A percentile compares a stretch with the other conserved stretches of the same genome.
phyloP scores from a whole-genome alignment of 1,140 invertebrate species.

The Drosophila kanapiae region DNA sequence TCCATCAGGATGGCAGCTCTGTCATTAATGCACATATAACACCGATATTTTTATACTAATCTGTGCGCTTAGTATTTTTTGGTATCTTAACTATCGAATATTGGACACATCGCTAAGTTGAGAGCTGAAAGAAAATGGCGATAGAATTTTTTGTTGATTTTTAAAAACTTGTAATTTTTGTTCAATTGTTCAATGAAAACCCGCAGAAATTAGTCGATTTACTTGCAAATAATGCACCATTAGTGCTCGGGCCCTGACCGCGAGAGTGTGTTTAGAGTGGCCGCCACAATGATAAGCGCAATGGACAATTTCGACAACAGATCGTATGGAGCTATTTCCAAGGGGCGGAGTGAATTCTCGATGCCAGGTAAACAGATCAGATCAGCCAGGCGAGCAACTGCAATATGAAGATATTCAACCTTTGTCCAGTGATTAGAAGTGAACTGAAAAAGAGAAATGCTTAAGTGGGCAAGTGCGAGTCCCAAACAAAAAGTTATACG shows the following conservation, averaged over 20 bases:
- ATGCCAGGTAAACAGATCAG: constrained; percentile 76
- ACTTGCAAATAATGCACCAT: constrained; percentile 51
- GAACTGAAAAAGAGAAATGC: no score
- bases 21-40: no score
- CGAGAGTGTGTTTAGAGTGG: constrained; percentile 47
- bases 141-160: constrained; percentile 63
- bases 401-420: neutral
- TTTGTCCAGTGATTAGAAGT: neutral
- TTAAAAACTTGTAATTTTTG: constrained; percentile 52
- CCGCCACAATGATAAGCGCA: constrained; percentile 77
- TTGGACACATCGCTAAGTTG: constrained; percentile 12
- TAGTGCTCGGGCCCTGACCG: constrained; percentile 45
- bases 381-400: neutral
- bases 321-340: constrained; percentile 82
- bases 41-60: neutral
- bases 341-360: constrained; percentile 82
- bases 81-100: neutral
- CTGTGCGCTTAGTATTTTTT: neutral
- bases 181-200: constrained; percentile 71
- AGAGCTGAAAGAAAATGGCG: constrained; percentile 57
- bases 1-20: neutral
- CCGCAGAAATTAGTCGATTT: constrained; percentile 25
- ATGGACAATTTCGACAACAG: constrained; percentile 84
- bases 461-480: constrained; percentile 3
- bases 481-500: constrained; percentile 24